Percentiles rank a stretch among this genome's conserved stretches.
phyloP scores from a whole-genome alignment of 2,797 vertebrate genomes.

The Hemibagrus guttatus region DNA sequence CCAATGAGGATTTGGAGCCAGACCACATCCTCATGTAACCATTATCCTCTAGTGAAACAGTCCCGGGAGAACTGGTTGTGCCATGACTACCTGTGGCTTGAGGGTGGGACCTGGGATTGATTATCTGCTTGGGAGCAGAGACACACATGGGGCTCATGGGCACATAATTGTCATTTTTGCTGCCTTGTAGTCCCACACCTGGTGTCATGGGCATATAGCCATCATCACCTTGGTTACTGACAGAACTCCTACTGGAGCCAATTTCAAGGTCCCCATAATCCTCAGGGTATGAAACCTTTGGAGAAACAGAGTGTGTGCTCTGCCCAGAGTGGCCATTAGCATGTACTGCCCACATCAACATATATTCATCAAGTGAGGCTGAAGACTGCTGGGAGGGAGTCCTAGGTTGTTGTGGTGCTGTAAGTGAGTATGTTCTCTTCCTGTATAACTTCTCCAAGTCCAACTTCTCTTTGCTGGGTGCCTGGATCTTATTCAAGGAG shows the following conservation, averaged over 20 bases:
- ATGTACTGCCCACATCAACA: constrained; percentile 89
- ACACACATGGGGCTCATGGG: constrained; percentile 95
- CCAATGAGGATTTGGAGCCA: constrained; percentile 81
- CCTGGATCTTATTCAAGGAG: constrained; percentile 66
- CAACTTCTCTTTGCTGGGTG: constrained; percentile 62
- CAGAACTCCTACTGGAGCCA: constrained; percentile 71
- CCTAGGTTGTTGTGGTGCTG: constrained; percentile 82
- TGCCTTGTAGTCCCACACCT: constrained; percentile 68
- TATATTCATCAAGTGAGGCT: constrained; percentile 93
- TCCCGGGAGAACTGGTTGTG: constrained; percentile 78
- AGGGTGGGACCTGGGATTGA: constrained; percentile 80
- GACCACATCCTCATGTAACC: constrained; percentile 96
- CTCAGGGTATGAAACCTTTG: constrained; percentile 84
- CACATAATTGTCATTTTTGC: constrained; percentile 82
- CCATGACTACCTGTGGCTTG: constrained; percentile 65
- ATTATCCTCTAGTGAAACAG: constrained; percentile 84
- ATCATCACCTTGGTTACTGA: constrained; percentile 72
- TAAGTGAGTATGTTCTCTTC: constrained; percentile 85
- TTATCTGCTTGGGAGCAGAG: constrained; percentile 92
- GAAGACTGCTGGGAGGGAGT: constrained; percentile 82
- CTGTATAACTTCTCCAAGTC: constrained; percentile 70
- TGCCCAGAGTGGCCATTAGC: constrained; percentile 79
- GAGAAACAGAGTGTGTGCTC: constrained; percentile 81
- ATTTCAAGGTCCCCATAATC: constrained; percentile 88
- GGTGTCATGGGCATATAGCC: constrained; percentile 97